These are phyloP conservation scores for Nemapogon koenigi DNA, from an alignment of 2,888 invertebrate species.

Conservation along the genomic window DNA sequence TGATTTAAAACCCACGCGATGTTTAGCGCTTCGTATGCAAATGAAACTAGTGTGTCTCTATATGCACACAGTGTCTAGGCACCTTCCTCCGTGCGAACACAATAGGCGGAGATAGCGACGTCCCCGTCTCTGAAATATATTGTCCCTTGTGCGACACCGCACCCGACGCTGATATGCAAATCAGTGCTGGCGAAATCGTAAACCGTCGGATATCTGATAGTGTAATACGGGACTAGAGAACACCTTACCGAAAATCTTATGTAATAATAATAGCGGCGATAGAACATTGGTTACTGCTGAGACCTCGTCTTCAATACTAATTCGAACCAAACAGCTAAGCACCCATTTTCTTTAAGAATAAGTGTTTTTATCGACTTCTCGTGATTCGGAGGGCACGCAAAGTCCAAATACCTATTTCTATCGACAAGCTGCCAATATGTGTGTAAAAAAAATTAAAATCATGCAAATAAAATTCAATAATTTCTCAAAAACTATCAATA, in stretches of 20 bases:
- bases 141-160: constrained; percentile 28
- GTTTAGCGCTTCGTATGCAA: background rate
- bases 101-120: constrained; percentile 43
- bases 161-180: constrained; percentile 53
- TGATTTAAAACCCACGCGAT: no score
- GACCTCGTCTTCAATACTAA: background rate
- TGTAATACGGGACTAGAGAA: constrained; percentile 40
- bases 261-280: background rate
- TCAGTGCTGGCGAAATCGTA: constrained; percentile 47
- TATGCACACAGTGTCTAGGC: constrained; percentile 3
- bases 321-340: background rate
- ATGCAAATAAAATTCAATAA: no score
- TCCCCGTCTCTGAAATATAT: constrained; percentile 47
- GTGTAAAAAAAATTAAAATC: no score
- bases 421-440: no score
- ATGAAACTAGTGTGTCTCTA: background rate
- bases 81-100: constrained; percentile 21
- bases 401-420: no score
- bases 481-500: no score
- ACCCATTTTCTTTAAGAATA: no score
- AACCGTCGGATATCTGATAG: constrained; percentile 52
- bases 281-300: background rate
- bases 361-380: no score
- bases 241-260: constrained; percentile 23
- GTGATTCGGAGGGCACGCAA: background rate